Evolutionary conservation across 30 jellyfish, hydroid and myxozoan genomes (phyloP), one percentile per base, ranked within the genome.

Genomic region (Haliclystus octoradiatus): DNA sequence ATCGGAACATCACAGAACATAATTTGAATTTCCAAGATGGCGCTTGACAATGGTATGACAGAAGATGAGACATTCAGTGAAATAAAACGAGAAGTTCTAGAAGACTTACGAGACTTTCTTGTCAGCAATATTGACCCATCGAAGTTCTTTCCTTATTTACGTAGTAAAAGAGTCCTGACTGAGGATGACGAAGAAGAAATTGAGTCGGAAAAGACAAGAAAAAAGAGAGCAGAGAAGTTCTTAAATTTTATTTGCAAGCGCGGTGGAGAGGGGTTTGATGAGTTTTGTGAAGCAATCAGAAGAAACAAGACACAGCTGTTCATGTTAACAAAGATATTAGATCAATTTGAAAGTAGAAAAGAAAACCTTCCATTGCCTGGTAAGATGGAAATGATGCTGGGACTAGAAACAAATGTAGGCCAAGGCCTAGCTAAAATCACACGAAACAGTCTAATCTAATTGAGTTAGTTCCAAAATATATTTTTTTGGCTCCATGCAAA

Each of bases 261-360:
- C 5, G 93, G 93, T 9, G 34, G 70, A 15, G 85, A 80, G 3
- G 93, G 85, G 0, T 80, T 80, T 33, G 85, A 80, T 53, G 31
- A 65, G 27, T 80, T 80, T 57, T 80, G 93, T 62, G 93, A 80
- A 72, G 85, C 93, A 32, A 80, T 80, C 31, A 65, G 93, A 49
- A 72, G 35, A 33, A 80, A 71, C 57, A 67, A 30, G 27, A 80
- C 93, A 0, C 93, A 80, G 73, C n/a, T 71, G 29, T 80, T 80
- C 62, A 66, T 80, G 28, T 49, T 80, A 57, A 65, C 50, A 51
- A 63, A 63, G 53, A 72, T 80, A 3, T 52, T 80, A 23, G 57
- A 72, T 60, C 25, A 63, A 29, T 80, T 80, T 52, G 84, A 80
- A 26, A 66, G 52, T 80, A 80, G 71, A 57, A 72, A 71, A 67